phyloP scores from a whole-genome alignment of 2,797 vertebrate genomes.

The Vespertilio murinus region DNA sequence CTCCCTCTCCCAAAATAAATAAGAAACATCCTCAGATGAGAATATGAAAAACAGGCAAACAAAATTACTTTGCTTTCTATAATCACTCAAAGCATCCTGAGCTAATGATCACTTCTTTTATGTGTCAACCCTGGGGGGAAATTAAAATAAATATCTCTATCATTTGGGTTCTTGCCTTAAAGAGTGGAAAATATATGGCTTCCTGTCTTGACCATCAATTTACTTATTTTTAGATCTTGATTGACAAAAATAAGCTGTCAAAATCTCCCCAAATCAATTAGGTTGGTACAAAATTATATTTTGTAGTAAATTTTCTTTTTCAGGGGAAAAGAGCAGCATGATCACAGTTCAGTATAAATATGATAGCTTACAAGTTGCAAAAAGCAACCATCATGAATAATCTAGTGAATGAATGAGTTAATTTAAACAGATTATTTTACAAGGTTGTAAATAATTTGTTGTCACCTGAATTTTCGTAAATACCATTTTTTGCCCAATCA shows the following conservation, averaged over 20 bases:
- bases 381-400: neutral
- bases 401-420: neutral
- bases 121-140: neutral
- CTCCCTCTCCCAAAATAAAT: neutral
- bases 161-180: neutral
- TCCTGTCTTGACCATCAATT: conserved; percentile 11
- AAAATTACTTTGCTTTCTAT: neutral
- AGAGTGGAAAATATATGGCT: conserved; percentile 39
- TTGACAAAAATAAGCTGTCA: neutral
- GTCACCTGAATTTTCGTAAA: neutral
- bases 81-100: neutral
- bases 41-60: neutral
- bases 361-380: neutral
- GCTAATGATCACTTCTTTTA: conserved; percentile 33
- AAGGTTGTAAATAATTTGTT: neutral
- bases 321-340: neutral
- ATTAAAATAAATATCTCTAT: neutral
- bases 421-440: neutral
- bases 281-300: conserved; percentile 13
- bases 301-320: conserved; percentile 29
- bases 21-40: neutral
- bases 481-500: neutral
- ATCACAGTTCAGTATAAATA: neutral
- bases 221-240: conserved; percentile 4
- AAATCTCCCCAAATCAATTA: conserved; percentile 17